Evolutionary conservation across 2,888 invertebrate genomes (phyloP), one percentile per base, ranked within the genome.

Genomic region (Linnaemya vulpina): DNA sequence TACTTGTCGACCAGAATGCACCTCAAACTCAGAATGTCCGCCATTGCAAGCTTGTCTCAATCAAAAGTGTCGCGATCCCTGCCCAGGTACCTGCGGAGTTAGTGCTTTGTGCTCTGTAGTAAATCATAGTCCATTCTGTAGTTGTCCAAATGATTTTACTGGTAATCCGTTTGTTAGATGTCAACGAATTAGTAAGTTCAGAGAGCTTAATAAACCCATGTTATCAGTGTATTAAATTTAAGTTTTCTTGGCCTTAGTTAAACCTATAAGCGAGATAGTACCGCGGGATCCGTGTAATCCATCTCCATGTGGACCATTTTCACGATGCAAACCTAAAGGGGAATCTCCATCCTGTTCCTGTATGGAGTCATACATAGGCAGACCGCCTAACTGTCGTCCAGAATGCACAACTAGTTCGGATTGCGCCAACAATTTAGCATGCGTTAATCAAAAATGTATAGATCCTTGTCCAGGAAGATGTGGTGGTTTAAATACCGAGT

Each of bases 41-140:
- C 94, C 95, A 62, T 95, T 94, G 87, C 94, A 95, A 92, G 95
- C 96, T 5, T 97, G 96, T 89, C 94, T 94, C 74, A 96, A 96
- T 90, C 95, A 95, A 90, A 96, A 96, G 92, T 97, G 97, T 90
- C 93, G 94, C 40, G 95, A 97, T 91, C 97, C 97, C n/a, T 97
- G 97, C 89, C 94, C 94, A 76, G 96, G 96, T 88, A 94, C 96
- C n/a, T 97, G 97, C 90, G 97, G 97, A 25, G 93, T 96, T 38
- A 93, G 93, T 86, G 96, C 97, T 3, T 93, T 94, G 87, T 97
- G 97, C 90, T 94, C 95, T 92, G 96, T 97, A 38, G 94, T 96
- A 67, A 96, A 96, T 90, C 96, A 97, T 89, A 96, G 95, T 91
- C 96, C 96, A 5, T 96, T 96, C 90, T 96, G 96, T 90, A 95